Conservation (phyloP, 2,888 invertebrate species). For the Volucella zonaria region DNA sequence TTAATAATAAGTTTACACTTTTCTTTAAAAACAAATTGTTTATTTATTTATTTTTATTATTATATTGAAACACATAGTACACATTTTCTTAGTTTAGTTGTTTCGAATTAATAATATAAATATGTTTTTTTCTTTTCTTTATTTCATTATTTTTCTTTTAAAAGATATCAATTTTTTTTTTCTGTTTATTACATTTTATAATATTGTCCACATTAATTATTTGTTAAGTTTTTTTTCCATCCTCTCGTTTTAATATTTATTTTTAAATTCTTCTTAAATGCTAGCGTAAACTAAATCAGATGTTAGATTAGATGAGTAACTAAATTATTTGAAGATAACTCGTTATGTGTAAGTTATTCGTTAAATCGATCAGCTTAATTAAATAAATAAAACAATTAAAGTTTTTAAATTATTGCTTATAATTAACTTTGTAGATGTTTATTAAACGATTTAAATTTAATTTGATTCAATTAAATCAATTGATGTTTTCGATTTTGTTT, state of each 20-base stretch:
- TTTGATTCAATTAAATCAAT: too few species aligned
- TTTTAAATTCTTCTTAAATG: conserved; percentile 19
- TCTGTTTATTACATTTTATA: conserved; percentile 19
- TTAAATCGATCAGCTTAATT: conserved; percentile 17
- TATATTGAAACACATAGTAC: conserved; percentile 29
- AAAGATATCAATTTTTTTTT: neutral
- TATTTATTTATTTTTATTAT: conserved; percentile 7
- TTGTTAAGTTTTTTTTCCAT: conserved; percentile 23
- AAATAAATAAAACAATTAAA: neutral
- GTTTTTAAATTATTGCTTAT: conserved; percentile 57
- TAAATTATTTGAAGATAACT: conserved; percentile 1
- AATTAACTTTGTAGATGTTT: conserved; percentile 32
- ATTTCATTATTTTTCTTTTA: conserved; percentile 5
- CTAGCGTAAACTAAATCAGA: conserved; percentile 40
- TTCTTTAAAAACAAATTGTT: conserved; percentile 10
- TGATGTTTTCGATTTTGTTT: neutral
- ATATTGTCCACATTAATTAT: conserved; percentile 65
- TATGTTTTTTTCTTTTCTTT: conserved; percentile 21
- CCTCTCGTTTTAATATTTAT: neutral
- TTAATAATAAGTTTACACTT: conserved; percentile 12
- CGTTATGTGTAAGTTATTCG: neutral
- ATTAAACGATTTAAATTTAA: too few species aligned
- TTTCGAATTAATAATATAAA: conserved; percentile 16
- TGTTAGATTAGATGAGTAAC: conserved; percentile 7
- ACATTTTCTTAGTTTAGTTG: conserved; percentile 18